phyloP scores from a whole-genome alignment of 2,113 vertebrate genomes.

The Meles meles region DNA sequence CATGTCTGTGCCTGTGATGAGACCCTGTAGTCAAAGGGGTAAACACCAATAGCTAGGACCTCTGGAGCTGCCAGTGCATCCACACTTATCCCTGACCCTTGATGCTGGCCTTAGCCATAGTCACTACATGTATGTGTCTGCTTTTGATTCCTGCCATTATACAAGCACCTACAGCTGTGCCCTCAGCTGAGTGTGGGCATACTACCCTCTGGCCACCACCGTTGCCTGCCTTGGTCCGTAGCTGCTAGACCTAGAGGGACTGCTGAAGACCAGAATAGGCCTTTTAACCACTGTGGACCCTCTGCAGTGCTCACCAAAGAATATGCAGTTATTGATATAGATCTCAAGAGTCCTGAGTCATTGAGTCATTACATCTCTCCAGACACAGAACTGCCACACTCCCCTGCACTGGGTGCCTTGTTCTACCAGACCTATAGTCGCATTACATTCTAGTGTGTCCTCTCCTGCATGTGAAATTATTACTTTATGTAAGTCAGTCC shows the following conservation, averaged over 20 bases:
- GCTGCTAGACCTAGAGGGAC: neutral
- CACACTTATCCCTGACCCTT: neutral
- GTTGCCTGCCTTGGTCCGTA: neutral
- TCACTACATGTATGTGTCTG: neutral
- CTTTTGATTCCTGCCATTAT: neutral
- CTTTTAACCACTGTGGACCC: neutral
- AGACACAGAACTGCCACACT: neutral
- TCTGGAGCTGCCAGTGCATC: neutral
- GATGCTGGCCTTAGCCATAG: neutral
- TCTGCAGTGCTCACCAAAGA: neutral
- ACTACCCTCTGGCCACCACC: neutral
- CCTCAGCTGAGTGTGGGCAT: neutral
- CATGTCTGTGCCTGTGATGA: neutral
- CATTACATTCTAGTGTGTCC: neutral
- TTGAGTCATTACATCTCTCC: neutral
- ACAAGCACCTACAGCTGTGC: neutral
- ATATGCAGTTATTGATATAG: neutral
- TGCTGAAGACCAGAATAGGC: neutral
- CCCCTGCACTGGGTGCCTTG: neutral
- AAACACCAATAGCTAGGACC: neutral
- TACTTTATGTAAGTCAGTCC: neutral
- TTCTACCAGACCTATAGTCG: neutral
- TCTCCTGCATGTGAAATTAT: neutral
- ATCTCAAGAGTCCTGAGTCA: neutral
- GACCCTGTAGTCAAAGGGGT: neutral